Conservation (phyloP, 30 jellyfish, hydroid and myxozoan genomes). For the Clytia hemisphaerica region DNA sequence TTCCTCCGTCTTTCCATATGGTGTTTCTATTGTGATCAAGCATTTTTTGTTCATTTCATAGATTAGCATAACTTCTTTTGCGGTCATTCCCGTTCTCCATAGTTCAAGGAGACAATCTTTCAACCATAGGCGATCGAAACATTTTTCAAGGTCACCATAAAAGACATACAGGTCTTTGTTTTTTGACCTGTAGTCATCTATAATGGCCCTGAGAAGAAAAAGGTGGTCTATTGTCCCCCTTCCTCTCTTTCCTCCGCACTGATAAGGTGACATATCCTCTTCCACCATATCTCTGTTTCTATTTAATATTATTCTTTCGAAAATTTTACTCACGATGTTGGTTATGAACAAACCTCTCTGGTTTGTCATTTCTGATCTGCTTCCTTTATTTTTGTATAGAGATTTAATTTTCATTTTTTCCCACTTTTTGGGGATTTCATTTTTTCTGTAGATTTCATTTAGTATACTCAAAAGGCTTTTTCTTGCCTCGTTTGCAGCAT, state of each 20-base stretch:
- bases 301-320: no score
- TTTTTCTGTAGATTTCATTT: no score
- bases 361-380: no score
- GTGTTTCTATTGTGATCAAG: constrained; percentile 5
- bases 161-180: constrained; percentile 7
- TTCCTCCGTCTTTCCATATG: constrained; percentile 16
- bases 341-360: no score
- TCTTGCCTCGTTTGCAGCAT: no score
- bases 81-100: constrained; percentile 21
- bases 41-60: background rate
- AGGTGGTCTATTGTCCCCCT: constrained; percentile 27
- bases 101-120: constrained; percentile 28
- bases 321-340: no score
- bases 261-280: constrained; percentile 4
- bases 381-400: no score
- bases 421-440: no score
- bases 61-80: constrained; percentile 16
- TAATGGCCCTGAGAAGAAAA: constrained; percentile 21
- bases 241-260: constrained; percentile 31
- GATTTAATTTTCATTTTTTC: no score
- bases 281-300: background rate
- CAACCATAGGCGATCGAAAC: constrained; percentile 24
- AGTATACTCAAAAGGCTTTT: no score
- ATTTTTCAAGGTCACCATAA: no score
- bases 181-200: constrained; percentile 3